phyloP scores from a whole-genome alignment of 2,888 invertebrate species.

The Macaria notata region DNA sequence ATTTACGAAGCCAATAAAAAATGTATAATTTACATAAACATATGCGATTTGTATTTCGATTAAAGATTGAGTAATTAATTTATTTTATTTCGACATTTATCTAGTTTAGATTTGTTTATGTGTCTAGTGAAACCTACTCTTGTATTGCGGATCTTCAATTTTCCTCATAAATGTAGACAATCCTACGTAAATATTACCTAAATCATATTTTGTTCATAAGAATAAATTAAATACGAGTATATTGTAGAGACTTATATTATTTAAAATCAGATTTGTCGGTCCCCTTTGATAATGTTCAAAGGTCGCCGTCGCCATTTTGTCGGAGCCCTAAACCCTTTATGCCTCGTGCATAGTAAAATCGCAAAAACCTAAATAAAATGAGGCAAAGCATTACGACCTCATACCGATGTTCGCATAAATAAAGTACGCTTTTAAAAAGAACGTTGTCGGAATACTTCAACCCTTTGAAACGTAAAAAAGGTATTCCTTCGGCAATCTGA shows the following conservation, averaged over 20 bases:
- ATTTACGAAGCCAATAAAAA: slow-evolving; percentile 18
- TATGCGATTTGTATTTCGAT: slow-evolving; percentile 14
- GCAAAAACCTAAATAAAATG: not conserved
- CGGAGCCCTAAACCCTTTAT: no score
- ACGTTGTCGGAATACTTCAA: slow-evolving; percentile 13
- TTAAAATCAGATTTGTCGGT: no score
- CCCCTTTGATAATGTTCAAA: not conserved
- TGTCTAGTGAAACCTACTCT: no score
- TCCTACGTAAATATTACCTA: no score
- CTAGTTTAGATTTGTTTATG: no score
- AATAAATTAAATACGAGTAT: no score
- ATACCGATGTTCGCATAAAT: slow-evolving; percentile 13
- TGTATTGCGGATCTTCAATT: no score
- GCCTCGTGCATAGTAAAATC: no score
- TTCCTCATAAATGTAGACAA: no score
- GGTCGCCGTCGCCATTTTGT: no score
- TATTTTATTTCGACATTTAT: not conserved
- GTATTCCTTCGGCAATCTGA: slow-evolving; percentile 10
- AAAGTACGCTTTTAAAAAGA: slow-evolving; percentile 12
- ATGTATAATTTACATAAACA: slow-evolving; percentile 17
- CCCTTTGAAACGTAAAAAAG: slow-evolving; percentile 14
- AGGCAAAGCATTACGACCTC: slow-evolving; percentile 9
- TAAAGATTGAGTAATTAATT: not conserved
- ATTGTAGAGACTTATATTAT: no score
- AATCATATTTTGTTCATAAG: no score